phyloP scores from a whole-genome alignment of 2,113 vertebrate genomes.

The Macquaria australasica region DNA sequence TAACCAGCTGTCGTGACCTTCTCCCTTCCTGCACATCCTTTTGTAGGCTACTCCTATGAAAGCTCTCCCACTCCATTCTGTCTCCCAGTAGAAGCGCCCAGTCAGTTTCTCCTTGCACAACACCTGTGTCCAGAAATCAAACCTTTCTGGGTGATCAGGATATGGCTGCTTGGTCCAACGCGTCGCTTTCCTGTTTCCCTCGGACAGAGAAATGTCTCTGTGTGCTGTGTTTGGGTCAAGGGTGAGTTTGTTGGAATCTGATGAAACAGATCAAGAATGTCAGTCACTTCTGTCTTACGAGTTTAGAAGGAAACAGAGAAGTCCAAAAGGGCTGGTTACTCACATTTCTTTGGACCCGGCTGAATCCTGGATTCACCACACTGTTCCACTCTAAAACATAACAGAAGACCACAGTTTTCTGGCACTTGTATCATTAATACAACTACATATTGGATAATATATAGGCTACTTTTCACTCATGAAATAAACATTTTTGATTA shows the following conservation, averaged over 20 bases:
- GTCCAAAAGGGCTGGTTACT: constrained; percentile 21
- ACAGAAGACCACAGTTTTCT: neutral
- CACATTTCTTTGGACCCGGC: constrained; percentile 75
- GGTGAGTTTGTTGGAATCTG: constrained; percentile 61
- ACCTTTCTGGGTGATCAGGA: constrained; percentile 64
- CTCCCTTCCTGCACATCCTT: constrained; percentile 69
- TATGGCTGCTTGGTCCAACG: constrained; percentile 43
- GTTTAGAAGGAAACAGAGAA: neutral
- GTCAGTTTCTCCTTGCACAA: constrained; percentile 66
- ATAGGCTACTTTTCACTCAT: no score
- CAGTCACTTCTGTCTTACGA: neutral
- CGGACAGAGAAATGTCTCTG: constrained; percentile 55
- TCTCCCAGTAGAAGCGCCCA: constrained; percentile 76
- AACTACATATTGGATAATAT: no score
- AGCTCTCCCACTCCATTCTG: constrained; percentile 59
- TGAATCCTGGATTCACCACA: constrained; percentile 67
- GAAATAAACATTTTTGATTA: neutral
- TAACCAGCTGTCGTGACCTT: constrained; percentile 57
- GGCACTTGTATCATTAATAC: neutral
- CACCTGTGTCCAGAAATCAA: constrained; percentile 71
- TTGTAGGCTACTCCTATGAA: constrained; percentile 68
- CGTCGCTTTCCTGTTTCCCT: constrained; percentile 58
- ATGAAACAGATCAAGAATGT: neutral
- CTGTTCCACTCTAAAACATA: constrained; percentile 60
- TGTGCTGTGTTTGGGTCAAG: constrained; percentile 78